Evolutionary conservation across 1,140 invertebrate species (phyloP), one percentile per base, ranked within the genome.

Genomic region (Globodera ellingtonae): DNA sequence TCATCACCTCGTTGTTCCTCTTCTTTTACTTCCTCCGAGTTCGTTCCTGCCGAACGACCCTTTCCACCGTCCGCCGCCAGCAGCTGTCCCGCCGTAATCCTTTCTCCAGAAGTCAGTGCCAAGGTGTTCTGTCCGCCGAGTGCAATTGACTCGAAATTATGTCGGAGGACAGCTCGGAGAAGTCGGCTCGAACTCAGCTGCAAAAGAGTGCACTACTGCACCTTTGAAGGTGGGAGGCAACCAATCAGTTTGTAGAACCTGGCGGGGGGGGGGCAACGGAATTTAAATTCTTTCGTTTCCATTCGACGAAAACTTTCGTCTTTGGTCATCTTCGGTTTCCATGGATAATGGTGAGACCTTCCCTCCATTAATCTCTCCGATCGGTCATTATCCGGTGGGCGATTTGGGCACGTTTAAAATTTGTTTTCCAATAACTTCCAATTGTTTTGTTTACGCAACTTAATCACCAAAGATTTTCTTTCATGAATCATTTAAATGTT

Each of bases 81-180:
- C 67, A 50, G 35, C 47, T 52, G 50, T 74, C 10, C 65, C 18
- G 65, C 35, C 35, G 69, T 76, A 13, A 59, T 84, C n/a, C 75
- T 83, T 44, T 82, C 82, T 46, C 77, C 82, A 18, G 82, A 84
- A 44, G 74, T 83, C 70, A 56, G 72, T 77, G 73, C 71, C n/a
- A 83, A 83, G 75, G 84, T 85, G n/a, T 85, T 81, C 59, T 85
- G 72, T 52, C 84, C 84, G 47, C 84, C 84, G 44, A 83, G 79
- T 71, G 76, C 84, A 44, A 46, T 84, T n/a, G 84, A 85, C 65
- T 85, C 84, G 66, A 66, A 67, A 65, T 69, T 59, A 9, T 15
- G 69, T 59, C 70, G 44, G 46, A 62, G 84, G 75, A 81, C 77
- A 15, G 76, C 84, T 4, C n/a, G 84, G 73, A 52, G 83, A 74